phyloP scores from a whole-genome alignment of 2,888 invertebrate genomes.

The Amiota minor region DNA sequence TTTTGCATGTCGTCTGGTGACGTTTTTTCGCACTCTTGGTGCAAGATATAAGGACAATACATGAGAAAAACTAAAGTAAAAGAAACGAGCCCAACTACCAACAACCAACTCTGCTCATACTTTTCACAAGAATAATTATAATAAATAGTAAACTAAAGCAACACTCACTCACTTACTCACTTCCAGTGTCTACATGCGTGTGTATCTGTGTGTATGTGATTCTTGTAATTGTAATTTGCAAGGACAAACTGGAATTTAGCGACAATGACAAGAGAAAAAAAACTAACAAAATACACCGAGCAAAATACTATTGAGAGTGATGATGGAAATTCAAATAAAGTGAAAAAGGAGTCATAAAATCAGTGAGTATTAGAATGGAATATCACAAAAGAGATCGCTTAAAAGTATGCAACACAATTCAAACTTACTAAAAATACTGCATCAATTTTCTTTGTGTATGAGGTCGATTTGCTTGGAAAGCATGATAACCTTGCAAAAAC shows the following conservation, averaged over 20 bases:
- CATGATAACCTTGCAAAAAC: no score
- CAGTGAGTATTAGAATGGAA: neutral
- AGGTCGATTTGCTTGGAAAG: no score
- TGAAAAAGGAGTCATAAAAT: no score
- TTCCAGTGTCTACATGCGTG: neutral
- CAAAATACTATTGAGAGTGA: no score
- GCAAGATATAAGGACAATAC: neutral
- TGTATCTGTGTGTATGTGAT: neutral
- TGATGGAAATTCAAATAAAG: no score
- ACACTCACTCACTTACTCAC: neutral
- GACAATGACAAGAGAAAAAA: neutral
- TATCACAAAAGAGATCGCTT: neutral
- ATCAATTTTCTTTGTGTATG: no score
- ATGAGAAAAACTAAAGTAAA: neutral
- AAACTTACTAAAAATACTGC: no score
- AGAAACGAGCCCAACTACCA: neutral
- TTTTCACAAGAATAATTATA: conserved; percentile 28
- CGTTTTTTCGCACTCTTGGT: conserved; percentile 25
- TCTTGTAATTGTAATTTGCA: conserved; percentile 23
- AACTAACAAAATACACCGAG: neutral
- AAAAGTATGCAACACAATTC: no score
- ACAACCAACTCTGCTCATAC: neutral
- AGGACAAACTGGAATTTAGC: conserved; percentile 23
- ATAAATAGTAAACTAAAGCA: conserved; percentile 19
- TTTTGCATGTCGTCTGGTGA: conserved; percentile 21